Conservation (phyloP, 1,140 invertebrate species). For the Pristionchus pacificus region DNA sequence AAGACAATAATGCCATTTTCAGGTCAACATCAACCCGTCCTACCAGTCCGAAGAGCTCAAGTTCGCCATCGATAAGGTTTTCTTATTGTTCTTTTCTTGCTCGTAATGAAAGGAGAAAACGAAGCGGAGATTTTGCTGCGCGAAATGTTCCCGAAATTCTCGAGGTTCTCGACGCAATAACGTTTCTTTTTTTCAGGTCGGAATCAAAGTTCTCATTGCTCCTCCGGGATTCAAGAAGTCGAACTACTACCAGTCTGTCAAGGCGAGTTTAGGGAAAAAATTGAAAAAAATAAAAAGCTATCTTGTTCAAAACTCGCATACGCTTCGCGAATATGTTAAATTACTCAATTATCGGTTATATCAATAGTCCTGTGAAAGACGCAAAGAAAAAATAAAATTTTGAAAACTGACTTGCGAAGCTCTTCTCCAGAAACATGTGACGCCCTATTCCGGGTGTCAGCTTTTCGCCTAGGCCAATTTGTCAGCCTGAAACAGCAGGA, state of each 20-base stretch:
- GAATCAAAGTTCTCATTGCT: conserved; percentile 50
- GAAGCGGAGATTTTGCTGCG: neutral
- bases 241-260: conserved; percentile 47
- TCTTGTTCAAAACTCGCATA: no score
- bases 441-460: no score
- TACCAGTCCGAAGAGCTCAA: conserved; percentile 74
- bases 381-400: no score
- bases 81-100: conserved; percentile 64
- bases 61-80: conserved; percentile 72
- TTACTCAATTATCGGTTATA: neutral
- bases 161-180: conserved; percentile 10
- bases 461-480: no score
- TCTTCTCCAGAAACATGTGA: no score
- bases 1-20: no score
- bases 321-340: conserved; percentile 17
- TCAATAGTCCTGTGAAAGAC: no score
- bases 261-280: conserved; percentile 9
- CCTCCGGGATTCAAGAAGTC: conserved; percentile 53
- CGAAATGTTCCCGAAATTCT: no score
- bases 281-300: no score
- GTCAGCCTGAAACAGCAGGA: no score
- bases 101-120: conserved; percentile 9
- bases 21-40: conserved; percentile 75
- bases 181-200: conserved; percentile 29
- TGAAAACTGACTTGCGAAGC: no score